Base-by-base conservation (phyloP, 2,888 invertebrate genomes). In the Apeira syringaria region DNA sequence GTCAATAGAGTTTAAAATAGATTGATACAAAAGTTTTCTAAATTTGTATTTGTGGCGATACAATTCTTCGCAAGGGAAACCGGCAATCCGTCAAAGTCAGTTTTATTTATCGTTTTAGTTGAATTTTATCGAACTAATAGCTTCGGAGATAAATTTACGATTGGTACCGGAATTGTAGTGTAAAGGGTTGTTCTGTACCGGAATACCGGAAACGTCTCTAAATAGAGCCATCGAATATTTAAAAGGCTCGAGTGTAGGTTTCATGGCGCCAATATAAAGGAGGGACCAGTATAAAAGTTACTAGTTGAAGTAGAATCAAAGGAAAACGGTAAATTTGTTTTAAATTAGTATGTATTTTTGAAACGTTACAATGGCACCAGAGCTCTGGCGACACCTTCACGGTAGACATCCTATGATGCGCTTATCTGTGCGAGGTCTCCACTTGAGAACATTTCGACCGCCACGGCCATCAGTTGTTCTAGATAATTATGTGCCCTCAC, bases 71-170 rank as follows among this genome's bases (percentile, higher is more conserved):
- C 65, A 70, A 80, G 82, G 85, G 86, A 84, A 80, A 74, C 77
- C 71, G 80, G 79, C 76, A 74, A 88, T 88, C 80, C 84, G 85
- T 82, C 81, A 82, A 87, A 87, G 87, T 86, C 85, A 70, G 74
- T 72, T 83, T 82, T 88, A 88, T 88, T 88, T 88, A 88, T 88
- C 84, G 88, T 87, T 86, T 78, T 81, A 84, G 83, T 85, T 85
- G 87, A 87, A 87, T 88, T 87, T 88, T 88, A 88, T 88, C 86
- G 84, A 77, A 87, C 87, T 87, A 88, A 88, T 88, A 88, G 86
- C 76, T 69, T 64, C 60, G 60, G 82, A 86, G 86, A 88, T 87
- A 81, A 74, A 88, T 88, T 87, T 87, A 86, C 86, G 86, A 85
- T 87, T 83, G 84, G 75, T 62, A 72, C 66, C 66, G 73, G 75